Base-by-base conservation (phyloP, 2,797 vertebrate species). In the Onychomys arenicola region DNA sequence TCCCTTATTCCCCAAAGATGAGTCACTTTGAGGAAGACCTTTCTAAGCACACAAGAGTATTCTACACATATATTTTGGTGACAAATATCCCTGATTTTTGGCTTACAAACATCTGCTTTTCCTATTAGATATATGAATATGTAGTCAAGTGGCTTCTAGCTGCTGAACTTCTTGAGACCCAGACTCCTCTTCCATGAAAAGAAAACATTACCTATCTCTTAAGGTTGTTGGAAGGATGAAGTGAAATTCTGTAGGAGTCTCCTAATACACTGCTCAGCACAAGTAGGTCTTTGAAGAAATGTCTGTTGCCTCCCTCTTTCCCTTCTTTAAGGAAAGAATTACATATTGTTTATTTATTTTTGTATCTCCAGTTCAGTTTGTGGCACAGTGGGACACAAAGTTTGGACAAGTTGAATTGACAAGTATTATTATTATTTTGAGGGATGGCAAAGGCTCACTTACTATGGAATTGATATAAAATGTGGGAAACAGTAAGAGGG, bases 271-370 rank as follows among this genome's bases (percentile, higher is more conserved):
- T 95, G 43, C 3, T 65, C 43, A 32, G 59, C 11, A 43, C 55
- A 61, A 95, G 27, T 46, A 55, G 46, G 2, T 12, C 40, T 96
- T 90, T 83, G 16, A 57, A 87, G 40, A 93, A 88, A 93, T 90
- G 67, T 94, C 49, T 46, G 21, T 83, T 93, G 40, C 65, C 59
- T 71, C 57, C 5, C 2, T 93, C 61, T 92, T 52, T 9, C 23
- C n/a, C 7, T 91, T 90, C 63, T 96, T 90, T 91, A 76, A 93
- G 71, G 14, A 97, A 96, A 12, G 11, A 89, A 75, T 32, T 37
- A 14, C 23, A n/a, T 46, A 59, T 86, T 57, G 65, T 89, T 67
- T 87, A 37, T 76, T 63, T 94, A 69, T 37, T 52, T 96, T 77
- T 81, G 14, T 32, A 88, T 61, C 14, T 88, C 67, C 27, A 80